Base-by-base conservation (phyloP, 2,113 vertebrate species). In the Aythya baeri region DNA sequence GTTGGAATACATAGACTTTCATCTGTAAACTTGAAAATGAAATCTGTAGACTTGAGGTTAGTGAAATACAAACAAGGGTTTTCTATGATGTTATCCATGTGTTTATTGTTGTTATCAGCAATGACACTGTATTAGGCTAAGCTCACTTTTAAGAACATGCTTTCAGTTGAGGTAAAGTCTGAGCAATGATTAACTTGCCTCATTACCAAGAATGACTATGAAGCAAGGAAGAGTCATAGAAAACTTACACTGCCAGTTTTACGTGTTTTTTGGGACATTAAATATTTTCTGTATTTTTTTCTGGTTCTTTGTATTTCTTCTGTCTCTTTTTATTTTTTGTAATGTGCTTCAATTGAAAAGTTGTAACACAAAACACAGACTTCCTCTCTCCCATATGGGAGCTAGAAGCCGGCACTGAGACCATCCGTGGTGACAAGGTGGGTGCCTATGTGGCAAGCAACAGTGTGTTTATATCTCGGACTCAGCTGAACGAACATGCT, bases 241-340 rank as follows among this genome's bases (percentile, higher is more conserved):
- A 73, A 92, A 22, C 7, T n/a, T 77, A 63, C 14, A 25, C 3
- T 25, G 4, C 10, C 17, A n/a, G 4, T 61, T 76, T 85, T 66
- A 32, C 5, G 2, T 50, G 2, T 18, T 71, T 80, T 2, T 1
- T 4, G 17, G 17, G 4, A 1, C 12, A 66, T 76, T 58, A 46
- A 49, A 63, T 57, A 27, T 5, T 91, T 80, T 57, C 15, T 10
- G 41, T 74, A 18, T 57, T 86, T 71, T 2, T 2, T 25, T 77
- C 21, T 83, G 14, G 34, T 4, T 67, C 17, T 61, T 1, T 58
- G 3, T 25, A 17, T 18, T 83, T 74, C 3, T 25, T 77, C 25
- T 83, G 14, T 43, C 4, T 67, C 14, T 61, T 1, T 58, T 2
- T 25, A 17, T 23, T 52, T 78, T 74, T 76, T 44, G 26, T 0